A percentile compares a stretch with the other conserved stretches of the same genome.
Evolutionary conservation across 2,797 vertebrate genomes (phyloP).

Genomic region (Gila robusta): DNA sequence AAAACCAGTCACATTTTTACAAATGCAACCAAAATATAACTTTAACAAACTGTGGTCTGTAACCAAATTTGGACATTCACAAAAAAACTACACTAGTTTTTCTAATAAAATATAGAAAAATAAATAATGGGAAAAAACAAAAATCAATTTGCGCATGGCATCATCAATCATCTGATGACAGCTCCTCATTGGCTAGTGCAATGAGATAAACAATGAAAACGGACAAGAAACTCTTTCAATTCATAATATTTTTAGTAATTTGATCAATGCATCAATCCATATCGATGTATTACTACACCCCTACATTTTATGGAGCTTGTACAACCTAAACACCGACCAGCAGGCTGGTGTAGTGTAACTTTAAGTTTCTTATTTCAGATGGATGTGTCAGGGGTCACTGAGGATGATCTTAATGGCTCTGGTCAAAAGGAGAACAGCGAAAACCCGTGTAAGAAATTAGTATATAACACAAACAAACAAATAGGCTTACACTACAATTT

Average conservation of each 20-base stretch:
- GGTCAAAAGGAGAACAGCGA: constrained; percentile 19
- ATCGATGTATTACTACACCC: not conserved
- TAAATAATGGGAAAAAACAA: not conserved
- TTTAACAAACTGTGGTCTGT: not conserved
- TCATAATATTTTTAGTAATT: not conserved
- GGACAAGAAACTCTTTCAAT: not conserved
- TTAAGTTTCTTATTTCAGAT: constrained; percentile 33
- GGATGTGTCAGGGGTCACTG: constrained; percentile 26
- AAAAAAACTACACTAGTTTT: not conserved
- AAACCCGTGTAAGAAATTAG: constrained; percentile 48
- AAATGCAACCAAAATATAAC: not conserved
- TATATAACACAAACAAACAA: not conserved
- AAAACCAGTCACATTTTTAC: not conserved
- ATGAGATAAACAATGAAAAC: not conserved
- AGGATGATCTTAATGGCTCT: constrained; percentile 7
- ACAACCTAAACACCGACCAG: not conserved
- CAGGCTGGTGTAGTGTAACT: not conserved
- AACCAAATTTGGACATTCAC: too few relatives aligned
- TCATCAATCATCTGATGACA: not conserved
- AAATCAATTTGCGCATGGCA: not conserved
- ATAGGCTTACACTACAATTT: not conserved
- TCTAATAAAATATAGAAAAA: not conserved
- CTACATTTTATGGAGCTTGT: not conserved
- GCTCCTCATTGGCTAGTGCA: not conserved
- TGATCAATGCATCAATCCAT: not conserved